Base-by-base conservation (phyloP, 1,140 invertebrate genomes). In the Stegodyphus mimosarum region DNA sequence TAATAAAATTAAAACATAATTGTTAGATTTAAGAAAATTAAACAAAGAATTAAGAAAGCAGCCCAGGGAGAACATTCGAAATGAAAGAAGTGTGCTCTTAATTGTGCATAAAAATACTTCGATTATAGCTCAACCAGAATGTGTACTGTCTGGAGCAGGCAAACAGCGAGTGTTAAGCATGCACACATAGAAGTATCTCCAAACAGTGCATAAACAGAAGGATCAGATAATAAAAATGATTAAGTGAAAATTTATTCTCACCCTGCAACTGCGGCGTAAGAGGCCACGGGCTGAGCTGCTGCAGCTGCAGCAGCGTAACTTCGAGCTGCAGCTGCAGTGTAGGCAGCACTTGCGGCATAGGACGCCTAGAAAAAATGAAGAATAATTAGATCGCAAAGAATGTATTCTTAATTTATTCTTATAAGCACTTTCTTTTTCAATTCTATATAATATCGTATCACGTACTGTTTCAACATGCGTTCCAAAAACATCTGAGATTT, bases 271-370 rank as follows among this genome's bases (percentile, higher is more conserved):
- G 93, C 92, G 71, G 93, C 93, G 88, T 92, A 92, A 87, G 90
- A 90, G 17, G 91, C 91, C 49, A 92, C 91, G n/a, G 91, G 89
- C 60, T 90, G 89, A 85, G 89, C 93, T 91, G 91, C 90, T 11
- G 94, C 93, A 87, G 94, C 93, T 86, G 93, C 94, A 87, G 93
- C 93, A 87, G 93, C 93, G 89, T 94, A 94, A 87, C 94, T 94
- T 88, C 95, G 91, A 67, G 95, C 95, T 69, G 95, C 95, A 66
- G 95, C 95, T 60, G 95, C 94, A 70, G 95, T 95, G 89, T 95
- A 95, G 67, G 93, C 94, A 49, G 95, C 95, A 89, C 94, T 95
- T 88, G 91, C 90, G 69, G 90, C 89, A 87, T 90, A 91, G 15
- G 89, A 89, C 78, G 91, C 91, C 89, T 90, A 88, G 70, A 87